Percentiles rank a stretch among this genome's conserved stretches.
These are phyloP conservation scores for Dascyllus trimaculatus DNA, from an alignment of 2,113 vertebrate species.

Conservation along the genomic window DNA sequence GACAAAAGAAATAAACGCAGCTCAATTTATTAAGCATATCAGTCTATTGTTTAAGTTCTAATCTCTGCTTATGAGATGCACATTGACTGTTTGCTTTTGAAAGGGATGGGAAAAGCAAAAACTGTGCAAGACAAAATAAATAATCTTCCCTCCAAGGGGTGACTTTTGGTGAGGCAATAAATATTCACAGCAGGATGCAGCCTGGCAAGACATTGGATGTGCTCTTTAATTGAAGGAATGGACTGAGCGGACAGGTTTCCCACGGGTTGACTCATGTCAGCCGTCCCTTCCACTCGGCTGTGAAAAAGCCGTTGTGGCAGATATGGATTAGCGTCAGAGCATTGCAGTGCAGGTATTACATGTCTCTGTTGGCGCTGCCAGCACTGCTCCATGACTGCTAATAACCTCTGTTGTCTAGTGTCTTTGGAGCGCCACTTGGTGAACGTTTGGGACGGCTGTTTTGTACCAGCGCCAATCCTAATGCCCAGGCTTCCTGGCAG, in stretches of 20 bases:
- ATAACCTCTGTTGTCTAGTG: conserved; percentile 59
- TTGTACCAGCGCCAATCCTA: conserved; percentile 60
- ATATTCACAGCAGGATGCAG: conserved; percentile 51
- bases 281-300: conserved; percentile 57
- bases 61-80: conserved; percentile 2
- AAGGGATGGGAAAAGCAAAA: neutral
- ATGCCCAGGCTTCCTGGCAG: conserved; percentile 42
- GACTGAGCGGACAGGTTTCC: conserved; percentile 54
- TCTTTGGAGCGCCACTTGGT: neutral
- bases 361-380: conserved; percentile 45
- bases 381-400: conserved; percentile 52
- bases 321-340: conserved; percentile 70
- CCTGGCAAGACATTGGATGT: conserved; percentile 27
- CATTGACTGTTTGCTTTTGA: neutral
- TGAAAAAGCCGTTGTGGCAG: conserved; percentile 54
- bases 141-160: conserved; percentile 28
- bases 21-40: conserved; percentile 6
- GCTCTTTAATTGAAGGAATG: conserved; percentile 62
- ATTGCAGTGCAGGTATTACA: conserved; percentile 58
- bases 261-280: conserved; percentile 59
- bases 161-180: conserved; percentile 45
- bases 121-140: conserved; percentile 34
- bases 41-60: conserved; percentile 5
- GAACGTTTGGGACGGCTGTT: conserved; percentile 42
- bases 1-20: no score